Percentiles rank a stretch among this genome's conserved stretches.
These are phyloP conservation scores for Drosophila rubida DNA, from an alignment of 2,888 invertebrate species.

Conservation along the genomic window DNA sequence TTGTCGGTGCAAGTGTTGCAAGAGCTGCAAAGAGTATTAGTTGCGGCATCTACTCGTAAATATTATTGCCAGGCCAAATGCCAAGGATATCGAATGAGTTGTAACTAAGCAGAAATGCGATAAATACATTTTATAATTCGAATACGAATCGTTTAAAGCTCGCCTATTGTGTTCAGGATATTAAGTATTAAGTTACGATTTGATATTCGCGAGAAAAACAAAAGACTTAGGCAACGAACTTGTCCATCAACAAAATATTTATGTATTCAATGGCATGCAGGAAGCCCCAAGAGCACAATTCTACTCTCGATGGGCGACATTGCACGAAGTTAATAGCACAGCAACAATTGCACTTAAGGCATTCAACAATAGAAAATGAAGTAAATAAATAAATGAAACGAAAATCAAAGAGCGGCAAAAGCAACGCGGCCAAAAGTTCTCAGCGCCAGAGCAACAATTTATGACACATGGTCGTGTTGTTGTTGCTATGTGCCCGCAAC, in stretches of 20 bases:
- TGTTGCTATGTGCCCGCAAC: slow-evolving; percentile 24
- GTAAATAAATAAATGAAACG: slow-evolving; percentile 61
- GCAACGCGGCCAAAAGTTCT: slow-evolving; percentile 62
- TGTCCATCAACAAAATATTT: slow-evolving; percentile 20
- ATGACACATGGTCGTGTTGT: slow-evolving; percentile 72
- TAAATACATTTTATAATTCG: not conserved
- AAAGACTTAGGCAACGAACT: slow-evolving; percentile 78
- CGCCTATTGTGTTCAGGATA: not conserved
- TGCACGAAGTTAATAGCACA: slow-evolving; percentile 27
- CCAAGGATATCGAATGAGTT: slow-evolving; percentile 2
- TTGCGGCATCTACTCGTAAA: slow-evolving; percentile 16
- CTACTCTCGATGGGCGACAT: slow-evolving; percentile 30
- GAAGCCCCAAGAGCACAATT: slow-evolving; percentile 12
- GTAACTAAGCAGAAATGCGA: not conserved
- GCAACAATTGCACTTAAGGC: slow-evolving; percentile 25
- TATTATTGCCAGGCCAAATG: slow-evolving; percentile 12
- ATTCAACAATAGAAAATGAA: slow-evolving; percentile 20
- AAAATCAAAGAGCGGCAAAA: slow-evolving; percentile 41
- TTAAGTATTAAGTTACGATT: not conserved
- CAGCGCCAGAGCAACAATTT: slow-evolving; percentile 60
- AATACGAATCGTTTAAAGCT: not conserved
- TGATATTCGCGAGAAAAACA: slow-evolving; percentile 42
- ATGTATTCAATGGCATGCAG: not conserved
- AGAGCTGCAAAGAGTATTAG: slow-evolving; percentile 6
- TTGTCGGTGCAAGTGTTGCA: slow-evolving; percentile 22